phyloP scores from a whole-genome alignment of 2,888 invertebrate genomes.

The Acrobeloides nanus region DNA sequence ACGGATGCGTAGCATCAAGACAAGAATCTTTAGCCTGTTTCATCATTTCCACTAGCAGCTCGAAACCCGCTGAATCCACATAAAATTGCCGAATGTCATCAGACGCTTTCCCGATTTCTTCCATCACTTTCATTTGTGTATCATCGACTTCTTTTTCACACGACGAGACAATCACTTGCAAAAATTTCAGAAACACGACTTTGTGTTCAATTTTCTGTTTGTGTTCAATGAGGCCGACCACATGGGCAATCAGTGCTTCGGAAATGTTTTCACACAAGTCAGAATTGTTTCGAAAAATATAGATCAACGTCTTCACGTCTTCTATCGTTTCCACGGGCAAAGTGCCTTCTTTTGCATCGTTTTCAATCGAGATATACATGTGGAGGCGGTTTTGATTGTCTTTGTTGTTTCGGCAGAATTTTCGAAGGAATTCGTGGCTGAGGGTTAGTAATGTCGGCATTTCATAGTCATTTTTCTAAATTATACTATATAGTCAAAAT shows the following conservation, averaged over 20 bases:
- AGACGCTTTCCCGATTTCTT: slow-evolving; percentile 63
- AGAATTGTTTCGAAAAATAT: slow-evolving; percentile 91
- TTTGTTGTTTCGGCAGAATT: slow-evolving; percentile 91
- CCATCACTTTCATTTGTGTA: slow-evolving; percentile 96
- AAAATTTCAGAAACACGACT: slow-evolving; percentile 73
- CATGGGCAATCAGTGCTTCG: slow-evolving; percentile 62
- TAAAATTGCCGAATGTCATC: slow-evolving; percentile 95
- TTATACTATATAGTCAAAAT: too few relatives aligned
- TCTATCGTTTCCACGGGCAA: slow-evolving; percentile 57
- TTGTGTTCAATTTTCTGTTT: slow-evolving; percentile 62
- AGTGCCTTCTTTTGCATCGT: slow-evolving; percentile 49
- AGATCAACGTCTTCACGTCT: slow-evolving; percentile 90
- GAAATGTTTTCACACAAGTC: slow-evolving; percentile 72
- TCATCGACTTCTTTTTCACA: slow-evolving; percentile 88
- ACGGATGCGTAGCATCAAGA: slow-evolving; percentile 32
- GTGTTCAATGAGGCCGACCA: slow-evolving; percentile 94
- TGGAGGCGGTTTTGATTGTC: slow-evolving; percentile 89
- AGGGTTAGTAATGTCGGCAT: slow-evolving; percentile 91
- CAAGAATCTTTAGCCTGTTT: slow-evolving; percentile 17
- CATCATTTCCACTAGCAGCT: slow-evolving; percentile 89
- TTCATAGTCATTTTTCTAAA: slow-evolving; percentile 78
- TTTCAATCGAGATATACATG: slow-evolving; percentile 67
- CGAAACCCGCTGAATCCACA: slow-evolving; percentile 87
- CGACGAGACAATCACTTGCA: slow-evolving; percentile 92
- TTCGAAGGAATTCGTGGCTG: slow-evolving; percentile 92